These are phyloP conservation scores for Moxostoma hubbsi DNA, from an alignment of 2,797 vertebrate species.

Conservation along the genomic window DNA sequence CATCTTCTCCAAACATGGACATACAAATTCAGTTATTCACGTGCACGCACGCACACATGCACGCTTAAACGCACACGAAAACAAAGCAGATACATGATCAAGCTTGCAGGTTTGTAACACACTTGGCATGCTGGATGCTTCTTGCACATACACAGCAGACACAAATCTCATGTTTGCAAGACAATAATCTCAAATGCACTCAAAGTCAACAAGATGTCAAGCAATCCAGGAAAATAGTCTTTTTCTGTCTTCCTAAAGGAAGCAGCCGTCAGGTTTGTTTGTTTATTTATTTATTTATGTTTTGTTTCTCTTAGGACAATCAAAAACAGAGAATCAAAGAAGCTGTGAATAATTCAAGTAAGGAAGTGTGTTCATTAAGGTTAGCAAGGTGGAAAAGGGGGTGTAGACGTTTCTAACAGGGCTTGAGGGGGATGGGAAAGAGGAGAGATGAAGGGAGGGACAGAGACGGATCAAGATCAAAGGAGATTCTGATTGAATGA, in stretches of 20 bases:
- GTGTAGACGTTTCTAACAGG: constrained; percentile 25
- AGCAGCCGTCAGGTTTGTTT: constrained; percentile 69
- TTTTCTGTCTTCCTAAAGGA: constrained; percentile 52
- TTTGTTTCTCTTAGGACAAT: constrained; percentile 74
- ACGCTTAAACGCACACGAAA: constrained; percentile 55
- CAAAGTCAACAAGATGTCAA: constrained; percentile 31
- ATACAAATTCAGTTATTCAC: constrained; percentile 78
- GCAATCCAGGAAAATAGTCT: constrained; percentile 22
- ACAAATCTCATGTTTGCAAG: constrained; percentile 1
- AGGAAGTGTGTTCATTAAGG: constrained; percentile 76
- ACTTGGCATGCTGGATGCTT: not conserved
- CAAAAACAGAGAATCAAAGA: constrained; percentile 70
- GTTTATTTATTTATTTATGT: constrained; percentile 80
- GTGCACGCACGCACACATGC: not conserved
- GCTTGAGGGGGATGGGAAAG: constrained; percentile 17
- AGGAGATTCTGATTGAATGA: constrained; percentile 45
- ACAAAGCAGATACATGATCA: constrained; percentile 34
- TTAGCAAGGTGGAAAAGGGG: constrained; percentile 51
- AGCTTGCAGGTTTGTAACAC: constrained; percentile 3
- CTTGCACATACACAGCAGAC: not conserved
- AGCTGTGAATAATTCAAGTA: constrained; percentile 78
- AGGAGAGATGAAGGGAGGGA: constrained; percentile 22
- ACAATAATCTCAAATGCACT: constrained; percentile 20
- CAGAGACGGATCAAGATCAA: constrained; percentile 56
- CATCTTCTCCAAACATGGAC: constrained; percentile 60